Percentiles rank a stretch among this genome's conserved stretches.
phyloP scores from a whole-genome alignment of 2,888 invertebrate genomes.

The Noctua comes region DNA sequence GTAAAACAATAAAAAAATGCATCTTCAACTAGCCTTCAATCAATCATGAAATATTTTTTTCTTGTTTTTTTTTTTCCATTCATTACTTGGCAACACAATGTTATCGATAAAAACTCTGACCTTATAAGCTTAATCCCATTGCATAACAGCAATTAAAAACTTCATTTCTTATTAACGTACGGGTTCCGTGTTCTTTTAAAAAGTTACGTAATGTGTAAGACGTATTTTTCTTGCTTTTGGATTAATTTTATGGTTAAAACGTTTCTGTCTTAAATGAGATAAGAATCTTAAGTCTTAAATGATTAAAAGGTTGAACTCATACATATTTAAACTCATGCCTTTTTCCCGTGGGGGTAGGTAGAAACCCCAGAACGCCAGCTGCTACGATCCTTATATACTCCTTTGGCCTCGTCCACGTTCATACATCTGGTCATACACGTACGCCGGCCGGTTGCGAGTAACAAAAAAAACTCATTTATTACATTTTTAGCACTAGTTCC shows the following conservation, averaged over 20 bases:
- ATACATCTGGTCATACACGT: no score
- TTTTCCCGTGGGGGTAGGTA: no score
- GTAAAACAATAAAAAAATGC: slow-evolving; percentile 44
- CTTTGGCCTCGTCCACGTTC: no score
- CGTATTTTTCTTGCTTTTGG: not conserved
- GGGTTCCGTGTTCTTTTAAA: slow-evolving; percentile 9
- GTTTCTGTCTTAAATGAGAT: not conserved
- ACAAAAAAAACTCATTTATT: not conserved
- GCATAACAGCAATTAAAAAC: slow-evolving; percentile 69
- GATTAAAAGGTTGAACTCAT: not conserved
- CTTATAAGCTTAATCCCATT: slow-evolving; percentile 75
- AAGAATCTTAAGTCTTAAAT: not conserved
- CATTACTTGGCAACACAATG: slow-evolving; percentile 53
- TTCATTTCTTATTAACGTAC: slow-evolving; percentile 60
- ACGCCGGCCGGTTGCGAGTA: no score
- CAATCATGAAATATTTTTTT: slow-evolving; percentile 69
- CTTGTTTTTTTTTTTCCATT: slow-evolving; percentile 53
- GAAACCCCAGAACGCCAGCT: no score
- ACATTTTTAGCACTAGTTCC: not conserved
- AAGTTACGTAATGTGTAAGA: slow-evolving; percentile 2
- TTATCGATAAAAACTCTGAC: slow-evolving; percentile 70
- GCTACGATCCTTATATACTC: no score
- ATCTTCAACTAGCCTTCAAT: slow-evolving; percentile 58
- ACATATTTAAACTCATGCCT: no score
- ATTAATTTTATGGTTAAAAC: not conserved